Conservation (phyloP, 2,888 invertebrate species). For the Platerodrilus igneus region DNA sequence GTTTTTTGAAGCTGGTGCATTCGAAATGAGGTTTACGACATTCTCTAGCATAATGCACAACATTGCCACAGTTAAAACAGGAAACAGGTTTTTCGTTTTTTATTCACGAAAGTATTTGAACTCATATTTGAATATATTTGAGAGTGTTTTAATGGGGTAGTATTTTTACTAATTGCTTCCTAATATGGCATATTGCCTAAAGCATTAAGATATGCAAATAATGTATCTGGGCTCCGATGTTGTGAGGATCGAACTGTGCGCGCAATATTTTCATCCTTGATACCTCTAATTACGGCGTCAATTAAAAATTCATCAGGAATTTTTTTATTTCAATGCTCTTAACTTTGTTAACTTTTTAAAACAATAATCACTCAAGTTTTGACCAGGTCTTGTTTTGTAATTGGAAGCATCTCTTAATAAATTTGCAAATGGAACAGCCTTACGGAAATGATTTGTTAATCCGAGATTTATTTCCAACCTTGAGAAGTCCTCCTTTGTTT, state of each 20-base stretch:
- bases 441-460: constrained; percentile 20
- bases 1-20: no score
- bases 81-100: no score
- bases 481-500: constrained; percentile 4
- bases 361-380: constrained; percentile 24
- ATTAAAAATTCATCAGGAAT: constrained; percentile 23
- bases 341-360: constrained; percentile 25
- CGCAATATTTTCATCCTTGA: constrained; percentile 20
- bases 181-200: constrained; percentile 14
- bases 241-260: constrained; percentile 17
- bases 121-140: no score
- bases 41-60: no score
- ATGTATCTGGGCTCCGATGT: constrained; percentile 5
- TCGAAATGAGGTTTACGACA: no score
- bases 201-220: constrained; percentile 15
- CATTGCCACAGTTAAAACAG: no score
- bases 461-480: constrained; percentile 17
- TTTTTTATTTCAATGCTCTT: constrained; percentile 13
- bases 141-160: no score
- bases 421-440: constrained; percentile 20
- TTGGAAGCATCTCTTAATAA: constrained; percentile 24
- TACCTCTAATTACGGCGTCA: constrained; percentile 26
- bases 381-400: constrained; percentile 20
- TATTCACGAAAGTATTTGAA: no score
- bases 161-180: no score